Evolutionary conservation across 1,140 invertebrate genomes (phyloP), one percentile per base, ranked within the genome.

Genomic region (Drosophila mojavensis): DNA sequence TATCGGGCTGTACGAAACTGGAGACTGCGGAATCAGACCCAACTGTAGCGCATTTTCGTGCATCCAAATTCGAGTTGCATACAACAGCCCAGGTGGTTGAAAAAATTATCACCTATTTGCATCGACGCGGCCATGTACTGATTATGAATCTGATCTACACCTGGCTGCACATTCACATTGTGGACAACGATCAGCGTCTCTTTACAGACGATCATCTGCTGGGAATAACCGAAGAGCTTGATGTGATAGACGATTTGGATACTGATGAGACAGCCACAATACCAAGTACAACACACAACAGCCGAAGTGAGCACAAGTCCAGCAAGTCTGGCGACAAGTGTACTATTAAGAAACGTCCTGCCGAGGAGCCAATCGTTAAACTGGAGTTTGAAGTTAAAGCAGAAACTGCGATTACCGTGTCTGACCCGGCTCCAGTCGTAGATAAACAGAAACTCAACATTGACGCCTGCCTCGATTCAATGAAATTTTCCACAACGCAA

Each of bases 81-180:
- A 93, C 96, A 68, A 94, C 94, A 17, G 93, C 95, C 77, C 93
- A 94, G 81, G 93, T 95, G n/a, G 92, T 95, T 17, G 93, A 94
- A 71, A 93, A 93, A 68, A 91, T 96, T 66, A 94, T 94, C 83
- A 93, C 94, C 61, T 96, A 94, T 92, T 91, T 96, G 47, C 93
- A 94, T 28, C 95, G 94, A 81, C 94, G 95, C 83, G 95, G 95
- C 1, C 95, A 96, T 93, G 94, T 96, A 26, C 93, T 95, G 72
- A 91, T 96, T 72, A 94, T 96, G 92, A 95, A 96, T 93, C 94
- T 95, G 73, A 83, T 94, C 13, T 93, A 94, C 68, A 94, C 93
- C n/a, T 95, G 94, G 94, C 93, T 94, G 67, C 93, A 94, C 65
- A 93, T 94, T 67, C 94, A 94, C 68, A 93, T 94, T 80, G 93